Evolutionary conservation across 2,888 invertebrate species (phyloP).

Genomic region (Taenaris catops): DNA sequence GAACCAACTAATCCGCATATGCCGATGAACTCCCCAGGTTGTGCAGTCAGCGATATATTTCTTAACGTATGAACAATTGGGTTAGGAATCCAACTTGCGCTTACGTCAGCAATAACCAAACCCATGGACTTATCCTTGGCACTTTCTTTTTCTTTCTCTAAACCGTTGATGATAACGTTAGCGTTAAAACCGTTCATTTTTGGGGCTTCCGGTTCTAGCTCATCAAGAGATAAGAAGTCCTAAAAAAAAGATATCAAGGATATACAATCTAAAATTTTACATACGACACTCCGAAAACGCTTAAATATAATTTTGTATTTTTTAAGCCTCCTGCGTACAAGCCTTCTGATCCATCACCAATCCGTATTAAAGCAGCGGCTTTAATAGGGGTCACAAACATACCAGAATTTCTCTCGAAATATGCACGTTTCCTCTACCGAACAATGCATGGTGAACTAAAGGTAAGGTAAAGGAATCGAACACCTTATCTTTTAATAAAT

Average conservation of each 20-base stretch:
- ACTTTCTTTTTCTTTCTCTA: slow-evolving; percentile 41
- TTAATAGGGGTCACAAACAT: too few relatives aligned
- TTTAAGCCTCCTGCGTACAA: too few relatives aligned
- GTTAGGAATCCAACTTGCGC: slow-evolving; percentile 59
- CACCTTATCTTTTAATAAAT: too few relatives aligned
- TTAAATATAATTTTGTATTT: too few relatives aligned
- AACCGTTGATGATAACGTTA: slow-evolving; percentile 38
- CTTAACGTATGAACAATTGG: slow-evolving; percentile 77
- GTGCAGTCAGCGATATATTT: slow-evolving; percentile 66
- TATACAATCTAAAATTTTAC: too few relatives aligned
- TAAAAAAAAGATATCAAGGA: slow-evolving; percentile 27
- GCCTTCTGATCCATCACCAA: too few relatives aligned
- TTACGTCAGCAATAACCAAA: slow-evolving; percentile 56
- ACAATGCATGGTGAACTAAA: too few relatives aligned
- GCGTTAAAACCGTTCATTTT: slow-evolving; percentile 28
- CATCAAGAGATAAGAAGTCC: slow-evolving; percentile 66
- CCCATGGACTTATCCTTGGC: slow-evolving; percentile 39
- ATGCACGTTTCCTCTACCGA: too few relatives aligned
- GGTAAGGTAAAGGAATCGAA: too few relatives aligned
- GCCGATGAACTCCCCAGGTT: slow-evolving; percentile 81
- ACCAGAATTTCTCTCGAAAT: too few relatives aligned
- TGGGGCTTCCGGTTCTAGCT: slow-evolving; percentile 43
- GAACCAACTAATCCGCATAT: slow-evolving; percentile 88
- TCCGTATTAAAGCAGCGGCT: too few relatives aligned
- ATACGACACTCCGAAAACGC: too few relatives aligned